Percentiles rank a stretch among this genome's conserved stretches.
phyloP scores from a whole-genome alignment of 1,140 invertebrate species.

The Solenopsis invicta region DNA sequence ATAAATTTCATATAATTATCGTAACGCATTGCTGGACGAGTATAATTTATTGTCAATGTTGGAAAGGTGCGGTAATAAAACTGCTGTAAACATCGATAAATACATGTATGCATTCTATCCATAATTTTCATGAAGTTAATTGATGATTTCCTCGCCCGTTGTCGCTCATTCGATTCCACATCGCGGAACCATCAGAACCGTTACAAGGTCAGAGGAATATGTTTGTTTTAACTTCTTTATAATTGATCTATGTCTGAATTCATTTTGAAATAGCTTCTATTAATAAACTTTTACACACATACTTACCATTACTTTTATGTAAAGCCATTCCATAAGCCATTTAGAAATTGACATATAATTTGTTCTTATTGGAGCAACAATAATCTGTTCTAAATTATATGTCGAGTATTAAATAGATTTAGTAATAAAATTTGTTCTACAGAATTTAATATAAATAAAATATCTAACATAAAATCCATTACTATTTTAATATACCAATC shows the following conservation, averaged over 20 bases:
- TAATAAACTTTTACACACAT: background rate
- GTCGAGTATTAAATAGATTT: background rate
- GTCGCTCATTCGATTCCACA: too few relatives aligned
- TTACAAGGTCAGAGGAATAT: background rate
- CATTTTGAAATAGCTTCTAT: background rate
- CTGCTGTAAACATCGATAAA: too few relatives aligned
- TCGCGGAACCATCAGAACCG: too few relatives aligned
- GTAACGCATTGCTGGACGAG: too few relatives aligned
- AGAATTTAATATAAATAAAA: background rate
- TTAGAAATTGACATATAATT: background rate
- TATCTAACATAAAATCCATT: background rate
- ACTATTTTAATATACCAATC: background rate
- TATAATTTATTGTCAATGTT: too few relatives aligned
- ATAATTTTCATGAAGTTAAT: too few relatives aligned
- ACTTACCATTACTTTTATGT: background rate
- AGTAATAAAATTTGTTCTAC: background rate
- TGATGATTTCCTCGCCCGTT: too few relatives aligned
- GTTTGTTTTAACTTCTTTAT: background rate
- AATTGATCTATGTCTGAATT: background rate
- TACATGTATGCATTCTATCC: too few relatives aligned
- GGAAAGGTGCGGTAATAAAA: too few relatives aligned
- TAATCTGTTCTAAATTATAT: background rate
- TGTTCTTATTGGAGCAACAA: background rate
- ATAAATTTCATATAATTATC: too few relatives aligned
- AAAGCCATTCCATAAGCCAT: background rate